Conservation (phyloP, 2,797 vertebrate genomes). For the Argyrosomus regius region DNA sequence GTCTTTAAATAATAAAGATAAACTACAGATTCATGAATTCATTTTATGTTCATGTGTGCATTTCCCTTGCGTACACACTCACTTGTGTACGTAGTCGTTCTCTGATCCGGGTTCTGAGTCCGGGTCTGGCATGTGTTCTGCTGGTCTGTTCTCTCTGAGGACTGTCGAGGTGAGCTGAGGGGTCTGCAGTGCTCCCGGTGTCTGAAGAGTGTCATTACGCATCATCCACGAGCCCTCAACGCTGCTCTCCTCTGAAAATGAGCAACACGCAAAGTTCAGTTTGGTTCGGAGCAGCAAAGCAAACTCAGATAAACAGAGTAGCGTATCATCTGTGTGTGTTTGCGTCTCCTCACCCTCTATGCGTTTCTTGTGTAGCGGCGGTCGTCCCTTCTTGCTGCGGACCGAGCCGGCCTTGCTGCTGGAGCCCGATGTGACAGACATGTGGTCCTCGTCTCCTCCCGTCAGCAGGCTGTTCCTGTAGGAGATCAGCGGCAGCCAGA, state of each 20-base stretch:
- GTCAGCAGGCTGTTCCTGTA: conserved; percentile 98
- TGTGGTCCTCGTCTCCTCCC: conserved; percentile 94
- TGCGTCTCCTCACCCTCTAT: conserved; percentile 82
- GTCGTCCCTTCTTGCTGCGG: conserved; percentile 97
- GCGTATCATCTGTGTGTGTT: too few relatives aligned
- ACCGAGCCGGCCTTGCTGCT: conserved; percentile 96
- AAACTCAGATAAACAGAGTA: background rate
- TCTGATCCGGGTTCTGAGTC: conserved; percentile 98
- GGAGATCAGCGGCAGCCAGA: conserved; percentile 98
- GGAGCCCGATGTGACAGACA: conserved; percentile 95
- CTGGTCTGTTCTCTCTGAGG: conserved; percentile 94
- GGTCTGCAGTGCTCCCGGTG: conserved; percentile 93
- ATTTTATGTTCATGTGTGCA: too few relatives aligned
- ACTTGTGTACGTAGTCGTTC: conserved; percentile 98
- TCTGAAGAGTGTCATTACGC: conserved; percentile 95
- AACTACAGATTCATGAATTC: too few relatives aligned
- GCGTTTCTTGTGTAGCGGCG: conserved; percentile 94
- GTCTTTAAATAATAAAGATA: too few relatives aligned
- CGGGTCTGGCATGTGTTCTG: conserved; percentile 96
- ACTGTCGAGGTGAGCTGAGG: conserved; percentile 98
- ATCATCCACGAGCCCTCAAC: conserved; percentile 96
- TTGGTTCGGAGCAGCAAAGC: background rate
- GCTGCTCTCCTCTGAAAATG: conserved; percentile 90
- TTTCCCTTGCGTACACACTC: conserved; percentile 60
- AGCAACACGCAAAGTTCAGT: background rate